Base-by-base conservation (phyloP, 2,888 invertebrate genomes). In the Listrodromus nycthemerus region DNA sequence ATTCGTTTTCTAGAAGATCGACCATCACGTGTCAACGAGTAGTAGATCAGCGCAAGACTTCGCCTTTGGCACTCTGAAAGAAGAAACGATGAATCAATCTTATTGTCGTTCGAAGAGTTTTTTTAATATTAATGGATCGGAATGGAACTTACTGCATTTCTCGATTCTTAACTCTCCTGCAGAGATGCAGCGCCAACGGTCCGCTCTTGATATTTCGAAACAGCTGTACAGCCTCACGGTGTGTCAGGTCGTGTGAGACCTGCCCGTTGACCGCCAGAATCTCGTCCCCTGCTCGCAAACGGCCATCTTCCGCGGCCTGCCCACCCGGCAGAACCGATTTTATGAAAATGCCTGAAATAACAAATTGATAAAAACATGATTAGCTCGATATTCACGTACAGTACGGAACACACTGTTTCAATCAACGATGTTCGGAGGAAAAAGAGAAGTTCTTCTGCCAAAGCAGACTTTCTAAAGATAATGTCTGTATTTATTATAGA, bases 251-350 rank as follows among this genome's bases (percentile, higher is more conserved):
- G 89, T 97, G 96, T 90, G 97, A 96, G 66, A 96, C 95, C 88
- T 96, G 96, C 13, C 97, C 97, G 93, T 97, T 97, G 24, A 97
- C 96, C 79, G 97, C 96, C 87, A 97, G 93, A 88, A 97, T 96
- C 94, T 97, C 97, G 92, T 97, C 97, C 71, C 97, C 97, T 94
- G 97, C 97, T 94, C 95, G 95, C 83, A 98, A 94, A 94, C 96
- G 95, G 58, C 97, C 97, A 93, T 97, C 97, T 90, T 97, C 97
- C 74, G 97, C 96, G 55, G 98, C 97, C 92, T 97, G 97, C 58
- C 98, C 98, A 92, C 95, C 95, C 65, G 96, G 96, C 89, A 97
- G 95, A 87, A 98, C 97, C 91, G 97, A 97, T 93, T 97, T 97
- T 87, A 98, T 96, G 93, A 97, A 97, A 92, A 98, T 97, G 63